Percentiles rank a stretch among this genome's conserved stretches.
Conservation (phyloP, 2,888 invertebrate genomes). For the Automeris io region DNA sequence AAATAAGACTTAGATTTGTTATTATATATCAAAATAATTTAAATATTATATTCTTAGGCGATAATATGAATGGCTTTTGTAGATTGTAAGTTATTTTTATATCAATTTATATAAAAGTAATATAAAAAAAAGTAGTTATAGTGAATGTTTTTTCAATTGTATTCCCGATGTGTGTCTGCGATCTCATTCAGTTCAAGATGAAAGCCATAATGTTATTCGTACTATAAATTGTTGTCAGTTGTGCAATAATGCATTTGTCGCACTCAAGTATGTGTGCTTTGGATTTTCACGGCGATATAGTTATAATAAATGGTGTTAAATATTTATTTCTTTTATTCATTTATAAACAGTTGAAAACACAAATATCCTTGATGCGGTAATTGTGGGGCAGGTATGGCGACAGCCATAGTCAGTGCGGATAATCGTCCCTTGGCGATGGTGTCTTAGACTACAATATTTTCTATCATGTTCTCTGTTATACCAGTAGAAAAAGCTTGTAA, state of each 20-base stretch:
- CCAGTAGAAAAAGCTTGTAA: too few relatives aligned
- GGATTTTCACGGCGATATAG: conserved; percentile 39
- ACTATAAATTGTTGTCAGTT: conserved; percentile 25
- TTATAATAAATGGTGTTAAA: conserved; percentile 69
- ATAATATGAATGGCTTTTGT: conserved; percentile 34
- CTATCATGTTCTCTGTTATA: too few relatives aligned
- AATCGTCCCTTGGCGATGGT: too few relatives aligned
- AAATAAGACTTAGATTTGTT: conserved; percentile 68
- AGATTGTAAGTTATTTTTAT: conserved; percentile 64
- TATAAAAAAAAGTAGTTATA: conserved; percentile 39
- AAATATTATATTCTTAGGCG: conserved; percentile 31
- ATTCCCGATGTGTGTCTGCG: conserved; percentile 50
- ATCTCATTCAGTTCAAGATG: conserved; percentile 53
- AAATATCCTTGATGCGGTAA: too few relatives aligned
- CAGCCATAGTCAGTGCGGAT: too few relatives aligned
- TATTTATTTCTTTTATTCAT: conserved; percentile 31
- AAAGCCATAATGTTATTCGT: conserved; percentile 25
- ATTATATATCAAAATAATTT: conserved; percentile 57
- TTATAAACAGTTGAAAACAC: conserved; percentile 9
- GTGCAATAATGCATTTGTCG: conserved; percentile 63
- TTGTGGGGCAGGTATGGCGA: too few relatives aligned
- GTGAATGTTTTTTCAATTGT: conserved; percentile 47
- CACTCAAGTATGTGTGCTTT: conserved; percentile 43
- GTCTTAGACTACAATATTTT: too few relatives aligned
- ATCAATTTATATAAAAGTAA: conserved; percentile 65